Evolutionary conservation across 2,113 vertebrate species (phyloP), one percentile per base, ranked within the genome.

Genomic region (Lasiurus cinereus): DNA sequence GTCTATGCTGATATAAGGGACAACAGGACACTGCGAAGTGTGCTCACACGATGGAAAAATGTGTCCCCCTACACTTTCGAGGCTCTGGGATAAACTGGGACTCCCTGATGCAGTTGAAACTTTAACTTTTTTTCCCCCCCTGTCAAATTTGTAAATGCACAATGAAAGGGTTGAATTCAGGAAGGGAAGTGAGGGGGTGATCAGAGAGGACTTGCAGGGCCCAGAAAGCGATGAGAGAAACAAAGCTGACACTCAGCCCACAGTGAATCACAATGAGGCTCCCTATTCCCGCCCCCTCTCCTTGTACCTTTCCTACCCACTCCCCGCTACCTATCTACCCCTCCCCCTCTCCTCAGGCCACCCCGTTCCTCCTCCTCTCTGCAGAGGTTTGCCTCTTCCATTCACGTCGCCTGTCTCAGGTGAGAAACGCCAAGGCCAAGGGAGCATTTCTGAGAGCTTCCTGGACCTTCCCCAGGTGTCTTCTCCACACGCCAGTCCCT

Each of bases 401-500:
- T 29, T 43, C n/a, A 21, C 69, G 56, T 21, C 21, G 82, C 74
- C 54, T 76, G 36, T 19, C 31, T 10, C 14, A 22, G 16, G 46
- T 83, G 36, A 74, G 52, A 84, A 84, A 77, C 50, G 50, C 10
- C 5, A 21, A 72, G 39, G 39, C 39, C 39, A 39, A 39, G 39
- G 39, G 39, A 39, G 39, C 39, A 39, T 39, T 39, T 46, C 46
- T 46, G 46, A 46, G 46, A 10, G 46, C 90, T 59, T 0, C 1
- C 83, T 90, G 82, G 22, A 8, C 78, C 87, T 74, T 83, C 70
- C 95, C 83, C 74, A 13, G 12, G 6, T 67, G 24, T n/a, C n/a
- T 0, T 39, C 93, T 83, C 88, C 24, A n/a, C 93, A 90, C 91
- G 67, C 96, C 96, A 46, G 54, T 43, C 85, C 94, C 96, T 84